Base-by-base conservation (phyloP, 2,797 vertebrate species). In the Graptemys geographica region DNA sequence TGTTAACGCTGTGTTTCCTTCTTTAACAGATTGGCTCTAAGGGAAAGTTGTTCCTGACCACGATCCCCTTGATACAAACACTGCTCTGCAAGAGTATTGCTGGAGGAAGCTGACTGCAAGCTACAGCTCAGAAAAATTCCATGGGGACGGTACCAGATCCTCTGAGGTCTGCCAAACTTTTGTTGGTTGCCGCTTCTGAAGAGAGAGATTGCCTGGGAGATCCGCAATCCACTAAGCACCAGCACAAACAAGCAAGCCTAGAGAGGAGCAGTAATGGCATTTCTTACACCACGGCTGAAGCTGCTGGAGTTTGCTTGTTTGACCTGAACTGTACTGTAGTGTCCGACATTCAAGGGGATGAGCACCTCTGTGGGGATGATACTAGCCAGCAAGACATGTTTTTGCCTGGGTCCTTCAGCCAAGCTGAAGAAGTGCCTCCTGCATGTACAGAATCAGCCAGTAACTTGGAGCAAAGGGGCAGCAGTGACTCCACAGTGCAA, bases 81-180 rank as follows among this genome's bases (percentile, higher is more conserved):
- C 79, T 5, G 6, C 33, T 27, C 8, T 3, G n/a, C 0, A 0
- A 81, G 72, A 96, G 88, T 28, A 19, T 27, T 69, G 57, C 1
- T 2, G 86, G 21, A 51, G 85, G 81, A 90, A 90, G 15, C 89
- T 87, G 74, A 94, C 23, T 4, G 18, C 74, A 44, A 55, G 16
- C 76, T 41, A 6, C 65, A 3, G 21, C 57, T 82, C 0, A 0
- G 80, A 88, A 76, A 91, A 97, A 96, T 98, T 97, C 95, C 97
- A 99, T 99, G 99, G 99, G 99, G 98, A 99, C 99, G 95, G 98
- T 99, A 91, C 98, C 98, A 88, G 99, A 99, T 96, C 98, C 99
- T 96, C 98, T 99, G 97, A 98, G 98, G 97, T 98, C 99, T 87
- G 98, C 99, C 88, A 98, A 98, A 56, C 98, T 98, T 97, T 98